Evolutionary conservation across 2,888 invertebrate species (phyloP), one percentile per base, ranked within the genome.

Genomic region (Poecilus cupreus): DNA sequence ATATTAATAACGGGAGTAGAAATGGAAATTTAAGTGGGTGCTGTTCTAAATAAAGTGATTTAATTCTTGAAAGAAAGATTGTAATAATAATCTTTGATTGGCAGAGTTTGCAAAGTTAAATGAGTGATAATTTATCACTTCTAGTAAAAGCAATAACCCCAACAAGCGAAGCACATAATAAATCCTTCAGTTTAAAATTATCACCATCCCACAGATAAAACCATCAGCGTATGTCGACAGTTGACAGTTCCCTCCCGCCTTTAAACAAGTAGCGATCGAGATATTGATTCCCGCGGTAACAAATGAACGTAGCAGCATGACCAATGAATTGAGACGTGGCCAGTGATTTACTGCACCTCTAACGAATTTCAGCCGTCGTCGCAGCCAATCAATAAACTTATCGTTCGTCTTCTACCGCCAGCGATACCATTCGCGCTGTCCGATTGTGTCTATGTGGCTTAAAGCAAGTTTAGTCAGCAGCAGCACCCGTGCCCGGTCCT

Each of bases 251-350:
- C 13, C 13, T 24, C n/a, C 10, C 32, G 26, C 4, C 26, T 43
- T n/a, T 60, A 60, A 60, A 60, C 60, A 60, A 26, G 24, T 13
- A n/a, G 60, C 60, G 60, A 60, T 60, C 60, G 60, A 60, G 60
- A 60, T 60, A 60, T 60, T 60, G 60, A 60, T 60, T 60, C 60
- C 18, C 60, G 11, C 22, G 72, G 76, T 76, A 76, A 76, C 76
- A 76, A 76, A 76, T 76, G 76, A 76, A 76, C 54, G 76, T 57
- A 76, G 24, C 76, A 76, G 39, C 76, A 76, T 32, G 76, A 76
- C 74, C 83, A 83, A 82, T 83, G 83, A 81, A 83, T 83, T 83
- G 83, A 83, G 83, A 83, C 83, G 82, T 82, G 80, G 70, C 72
- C 75, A 79, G 80, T 82, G 83, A 83, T 83, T 82, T 83, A 83